Evolutionary conservation across 2,888 invertebrate genomes (phyloP).

Genomic region (Hypolimnas misippus): DNA sequence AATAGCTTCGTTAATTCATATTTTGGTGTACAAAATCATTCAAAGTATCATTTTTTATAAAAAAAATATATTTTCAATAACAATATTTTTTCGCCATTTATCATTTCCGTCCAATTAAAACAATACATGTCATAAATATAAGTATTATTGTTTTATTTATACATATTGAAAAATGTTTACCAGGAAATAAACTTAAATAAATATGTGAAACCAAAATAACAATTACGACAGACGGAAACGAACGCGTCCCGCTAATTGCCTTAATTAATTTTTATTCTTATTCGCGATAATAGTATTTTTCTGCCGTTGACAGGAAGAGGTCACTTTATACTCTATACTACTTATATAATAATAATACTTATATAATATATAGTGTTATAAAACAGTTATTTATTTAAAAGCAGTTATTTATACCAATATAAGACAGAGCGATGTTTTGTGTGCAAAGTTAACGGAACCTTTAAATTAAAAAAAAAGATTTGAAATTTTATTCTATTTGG

Average conservation of each 20-base stretch:
- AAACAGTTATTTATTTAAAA: too few relatives aligned
- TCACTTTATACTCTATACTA: too few relatives aligned
- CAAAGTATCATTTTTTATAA: too few relatives aligned
- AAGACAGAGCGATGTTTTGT: too few relatives aligned
- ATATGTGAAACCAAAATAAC: constrained; percentile 6
- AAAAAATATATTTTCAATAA: neutral
- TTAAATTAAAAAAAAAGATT: too few relatives aligned
- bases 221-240: neutral
- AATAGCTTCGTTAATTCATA: too few relatives aligned
- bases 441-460: too few relatives aligned
- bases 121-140: neutral
- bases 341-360: too few relatives aligned
- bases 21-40: too few relatives aligned
- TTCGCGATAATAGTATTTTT: neutral
- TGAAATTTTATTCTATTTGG: too few relatives aligned
- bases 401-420: too few relatives aligned
- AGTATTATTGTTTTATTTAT: neutral
- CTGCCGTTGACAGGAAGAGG: neutral
- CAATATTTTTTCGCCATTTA: neutral
- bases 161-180: constrained; percentile 2
- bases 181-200: neutral
- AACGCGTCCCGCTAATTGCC: neutral
- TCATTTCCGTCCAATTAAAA: neutral
- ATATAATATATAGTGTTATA: too few relatives aligned
- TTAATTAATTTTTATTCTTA: constrained; percentile 6